Percentiles rank a stretch among this genome's conserved stretches.
phyloP scores from a whole-genome alignment of 2,113 vertebrate species.

The Sapayoa aenigma region DNA sequence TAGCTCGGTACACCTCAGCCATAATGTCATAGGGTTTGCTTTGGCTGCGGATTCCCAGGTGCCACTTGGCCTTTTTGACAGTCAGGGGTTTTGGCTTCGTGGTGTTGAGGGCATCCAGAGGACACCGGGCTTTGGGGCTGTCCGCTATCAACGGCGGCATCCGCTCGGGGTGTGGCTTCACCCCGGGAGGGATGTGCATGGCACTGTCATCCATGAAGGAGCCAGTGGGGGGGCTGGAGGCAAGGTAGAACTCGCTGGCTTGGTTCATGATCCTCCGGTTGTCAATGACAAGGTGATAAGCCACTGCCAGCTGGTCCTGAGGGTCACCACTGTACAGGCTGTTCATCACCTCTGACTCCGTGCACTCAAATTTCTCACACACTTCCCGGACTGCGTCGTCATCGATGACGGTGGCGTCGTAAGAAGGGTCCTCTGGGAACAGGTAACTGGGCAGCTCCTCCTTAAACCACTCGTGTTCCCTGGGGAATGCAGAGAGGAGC shows the following conservation, averaged over 20 bases:
- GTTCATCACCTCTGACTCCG: conserved; percentile 89
- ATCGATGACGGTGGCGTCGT: conserved; percentile 89
- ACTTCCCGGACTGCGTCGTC: conserved; percentile 95
- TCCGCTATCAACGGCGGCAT: conserved; percentile 94
- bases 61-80: conserved; percentile 99
- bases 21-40: conserved; percentile 97
- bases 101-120: conserved; percentile 96
- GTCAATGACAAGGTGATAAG: conserved; percentile 97
- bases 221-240: conserved; percentile 92
- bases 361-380: conserved; percentile 97
- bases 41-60: conserved; percentile 97
- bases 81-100: conserved; percentile 92
- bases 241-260: conserved; percentile 98
- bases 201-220: conserved; percentile 93
- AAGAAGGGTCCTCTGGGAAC: conserved; percentile 95
- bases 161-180: conserved; percentile 93
- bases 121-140: conserved; percentile 92
- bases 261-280: conserved; percentile 99
- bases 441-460: conserved; percentile 94
- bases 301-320: conserved; percentile 95
- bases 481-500: conserved; percentile 31
- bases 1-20: conserved; percentile 96
- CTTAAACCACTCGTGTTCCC: conserved; percentile 98
- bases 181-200: conserved; percentile 87
- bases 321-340: conserved; percentile 96